Evolutionary conservation across 2,113 vertebrate species (phyloP), one percentile per base, ranked within the genome.

Genomic region (Hipposideros armiger): DNA sequence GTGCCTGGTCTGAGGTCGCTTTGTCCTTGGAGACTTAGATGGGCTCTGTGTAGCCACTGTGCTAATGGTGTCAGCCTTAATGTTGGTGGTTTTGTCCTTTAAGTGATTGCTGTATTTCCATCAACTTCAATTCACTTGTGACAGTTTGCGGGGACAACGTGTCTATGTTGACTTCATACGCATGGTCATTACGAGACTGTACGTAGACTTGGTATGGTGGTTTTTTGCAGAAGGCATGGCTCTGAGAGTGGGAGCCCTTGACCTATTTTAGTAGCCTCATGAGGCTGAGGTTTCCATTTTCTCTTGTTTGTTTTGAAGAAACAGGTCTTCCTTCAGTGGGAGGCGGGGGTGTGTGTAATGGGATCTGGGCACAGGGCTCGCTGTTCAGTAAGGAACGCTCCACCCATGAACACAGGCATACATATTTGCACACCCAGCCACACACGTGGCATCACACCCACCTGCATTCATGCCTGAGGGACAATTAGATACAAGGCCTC

Each of bases 401-500:
- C 32, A 45, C 47, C 73, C 4, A 5, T 0, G 4, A 19, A 32
- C 17, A 22, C 74, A 3, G 11, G 47, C 4, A 11, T n/a, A 1
- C 4, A 5, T 19, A 20, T 52, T 32, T 32, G 9, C 15, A 19
- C 3, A 11, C 9, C 52, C 16, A 13, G 28, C 30, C 3, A 11
- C 73, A n/a, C 0, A 7, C 17, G 7, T 22, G 47, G 30, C 3
- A 3, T 13, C 10, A n/a, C 17, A 7, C 9, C 16, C 17, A 8
- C 20, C 4, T 28, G 2, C 9, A 11, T 0, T 76, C 8, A 20
- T 54, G 1, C 10, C 5, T 78, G 30, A 78, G 50, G 76, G 76
- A 36, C 28, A 76, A 1, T 50, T 7, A 32, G 1, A 52, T 13
- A 17, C 14, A n/a, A 77, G 22, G 22, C 69, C 13, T 1, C 3